A percentile compares a stretch with the other conserved stretches of the same genome.
Evolutionary conservation across 2,113 vertebrate species (phyloP).

Genomic region (Aspiorhynchus laticeps): DNA sequence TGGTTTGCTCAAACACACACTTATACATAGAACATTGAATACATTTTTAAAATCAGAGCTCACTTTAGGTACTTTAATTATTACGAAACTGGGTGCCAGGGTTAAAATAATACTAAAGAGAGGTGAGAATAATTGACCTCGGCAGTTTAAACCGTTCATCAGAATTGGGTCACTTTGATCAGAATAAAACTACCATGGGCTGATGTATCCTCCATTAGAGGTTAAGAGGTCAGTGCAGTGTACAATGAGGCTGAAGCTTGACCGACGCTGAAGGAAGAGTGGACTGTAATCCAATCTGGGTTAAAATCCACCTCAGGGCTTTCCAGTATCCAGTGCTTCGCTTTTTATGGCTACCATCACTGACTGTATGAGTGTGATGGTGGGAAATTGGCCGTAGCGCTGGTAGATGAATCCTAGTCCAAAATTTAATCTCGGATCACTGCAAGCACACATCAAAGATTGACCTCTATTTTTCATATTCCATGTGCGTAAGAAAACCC

Average conservation of each 20-base stretch:
- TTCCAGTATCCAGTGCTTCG: neutral
- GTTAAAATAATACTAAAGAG: no score
- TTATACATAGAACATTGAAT: no score
- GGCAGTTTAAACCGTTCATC: no score
- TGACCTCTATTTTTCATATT: constrained; percentile 46
- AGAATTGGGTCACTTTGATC: no score
- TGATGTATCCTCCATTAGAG: neutral
- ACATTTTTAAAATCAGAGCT: no score
- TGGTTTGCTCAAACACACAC: no score
- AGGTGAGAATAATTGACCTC: no score
- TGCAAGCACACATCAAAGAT: constrained; percentile 45
- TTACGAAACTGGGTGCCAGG: no score
- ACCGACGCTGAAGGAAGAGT: no score
- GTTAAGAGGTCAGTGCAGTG: constrained; percentile 34
- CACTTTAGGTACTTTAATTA: no score
- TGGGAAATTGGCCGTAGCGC: neutral
- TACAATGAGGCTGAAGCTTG: neutral
- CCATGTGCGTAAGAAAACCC: constrained; percentile 12
- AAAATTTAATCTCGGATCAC: constrained; percentile 22
- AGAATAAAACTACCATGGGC: neutral
- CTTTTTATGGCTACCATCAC: constrained; percentile 27
- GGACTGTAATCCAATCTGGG: constrained; percentile 41
- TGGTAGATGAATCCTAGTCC: neutral
- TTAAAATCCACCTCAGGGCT: constrained; percentile 41
- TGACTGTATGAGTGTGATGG: constrained; percentile 26